These are phyloP conservation scores for Drosophila grimshawi DNA, from an alignment of 1,140 invertebrate genomes.

Conservation along the genomic window DNA sequence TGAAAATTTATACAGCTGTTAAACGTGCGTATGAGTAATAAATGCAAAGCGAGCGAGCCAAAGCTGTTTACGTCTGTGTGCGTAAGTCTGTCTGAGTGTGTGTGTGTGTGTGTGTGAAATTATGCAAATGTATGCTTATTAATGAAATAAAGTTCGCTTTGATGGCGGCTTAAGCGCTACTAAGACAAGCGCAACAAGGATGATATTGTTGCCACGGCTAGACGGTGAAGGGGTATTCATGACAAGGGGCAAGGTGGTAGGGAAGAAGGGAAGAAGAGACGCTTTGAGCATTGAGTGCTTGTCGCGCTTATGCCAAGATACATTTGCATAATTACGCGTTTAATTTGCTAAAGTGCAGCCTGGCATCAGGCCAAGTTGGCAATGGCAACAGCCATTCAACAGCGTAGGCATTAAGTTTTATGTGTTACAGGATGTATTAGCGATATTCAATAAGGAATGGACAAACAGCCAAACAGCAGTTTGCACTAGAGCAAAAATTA, in stretches of 20 bases:
- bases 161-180: slow-evolving; percentile 64
- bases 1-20: slow-evolving; percentile 81
- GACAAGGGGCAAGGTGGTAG: not conserved
- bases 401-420: not conserved
- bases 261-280: not conserved
- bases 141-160: slow-evolving; percentile 82
- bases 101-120: slow-evolving; percentile 42
- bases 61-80: slow-evolving; percentile 26
- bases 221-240: not conserved
- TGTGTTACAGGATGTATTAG: not conserved
- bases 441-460: not conserved
- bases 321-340: slow-evolving; percentile 82
- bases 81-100: not conserved
- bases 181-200: slow-evolving; percentile 28
- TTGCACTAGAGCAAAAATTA: not conserved
- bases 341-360: slow-evolving; percentile 79
- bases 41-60: slow-evolving; percentile 58
- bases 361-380: slow-evolving; percentile 29
- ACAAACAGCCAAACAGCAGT: not conserved
- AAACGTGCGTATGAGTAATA: slow-evolving; percentile 80
- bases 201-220: slow-evolving; percentile 29
- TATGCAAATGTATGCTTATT: slow-evolving; percentile 76
- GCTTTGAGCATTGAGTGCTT: slow-evolving; percentile 60
- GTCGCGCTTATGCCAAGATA: slow-evolving; percentile 70
- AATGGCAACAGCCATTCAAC: slow-evolving; percentile 3